Conservation (phyloP, 2,888 invertebrate species). For the Vesta saturnalis region DNA sequence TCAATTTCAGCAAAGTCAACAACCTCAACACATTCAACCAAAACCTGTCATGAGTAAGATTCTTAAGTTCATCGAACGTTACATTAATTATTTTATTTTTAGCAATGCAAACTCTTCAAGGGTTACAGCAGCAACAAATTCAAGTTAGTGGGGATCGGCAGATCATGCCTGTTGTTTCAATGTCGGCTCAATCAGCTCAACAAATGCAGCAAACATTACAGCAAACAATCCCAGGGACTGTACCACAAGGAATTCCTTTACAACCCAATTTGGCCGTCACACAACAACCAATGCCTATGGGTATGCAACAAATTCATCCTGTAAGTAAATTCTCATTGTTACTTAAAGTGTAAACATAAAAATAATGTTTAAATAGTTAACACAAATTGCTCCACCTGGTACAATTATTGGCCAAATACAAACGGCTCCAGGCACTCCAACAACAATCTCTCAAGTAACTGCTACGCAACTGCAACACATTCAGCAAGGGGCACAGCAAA, state of each 20-base stretch:
- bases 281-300: conserved; percentile 61
- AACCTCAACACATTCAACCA: conserved; percentile 65
- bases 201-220: conserved; percentile 68
- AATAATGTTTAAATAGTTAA: conserved; percentile 55
- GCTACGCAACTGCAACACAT: conserved; percentile 55
- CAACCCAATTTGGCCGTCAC: conserved; percentile 61
- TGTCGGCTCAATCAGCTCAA: conserved; percentile 66
- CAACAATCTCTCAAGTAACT: conserved; percentile 55
- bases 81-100: conserved; percentile 29
- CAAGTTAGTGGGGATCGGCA: conserved; percentile 65
- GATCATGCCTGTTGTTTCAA: conserved; percentile 74
- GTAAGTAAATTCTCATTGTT: conserved; percentile 56
- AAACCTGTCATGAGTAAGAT: conserved; percentile 67
- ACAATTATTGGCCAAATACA: conserved; percentile 62
- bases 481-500: conserved; percentile 48
- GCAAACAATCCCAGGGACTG: conserved; percentile 63
- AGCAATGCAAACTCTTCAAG: conserved; percentile 70
- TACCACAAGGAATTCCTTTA: conserved; percentile 70
- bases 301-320: conserved; percentile 70
- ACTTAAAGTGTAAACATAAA: not conserved
- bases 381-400: conserved; percentile 66
- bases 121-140: conserved; percentile 63
- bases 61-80: not conserved
- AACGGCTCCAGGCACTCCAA: conserved; percentile 49
- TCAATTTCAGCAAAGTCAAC: conserved; percentile 58